A percentile compares a stretch with the other conserved stretches of the same genome.
Evolutionary conservation across 2,797 vertebrate genomes (phyloP).

Genomic region (Bradypus variegatus): DNA sequence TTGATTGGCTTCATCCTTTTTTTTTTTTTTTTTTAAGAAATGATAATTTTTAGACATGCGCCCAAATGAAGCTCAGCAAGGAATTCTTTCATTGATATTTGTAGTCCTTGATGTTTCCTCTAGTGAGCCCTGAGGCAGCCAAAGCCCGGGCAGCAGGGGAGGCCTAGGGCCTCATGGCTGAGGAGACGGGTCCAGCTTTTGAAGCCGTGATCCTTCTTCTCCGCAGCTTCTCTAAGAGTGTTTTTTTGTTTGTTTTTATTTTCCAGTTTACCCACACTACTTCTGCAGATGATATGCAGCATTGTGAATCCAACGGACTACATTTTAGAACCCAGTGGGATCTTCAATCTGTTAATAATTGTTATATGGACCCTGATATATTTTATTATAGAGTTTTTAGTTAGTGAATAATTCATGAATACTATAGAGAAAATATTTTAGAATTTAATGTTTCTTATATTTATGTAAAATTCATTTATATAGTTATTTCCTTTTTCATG

Average conservation of each 20-base stretch:
- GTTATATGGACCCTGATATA: slow-evolving; percentile 81
- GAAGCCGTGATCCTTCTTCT: not conserved
- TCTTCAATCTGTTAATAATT: slow-evolving; percentile 73
- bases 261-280: slow-evolving; percentile 94
- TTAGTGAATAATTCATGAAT: slow-evolving; percentile 79
- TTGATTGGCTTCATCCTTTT: too few species aligned
- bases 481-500: too few species aligned
- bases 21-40: not conserved
- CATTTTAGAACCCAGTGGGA: slow-evolving; percentile 70
- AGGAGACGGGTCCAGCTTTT: not conserved
- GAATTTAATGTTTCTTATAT: slow-evolving; percentile 90
- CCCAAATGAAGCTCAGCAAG: not conserved
- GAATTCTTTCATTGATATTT: not conserved
- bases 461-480: slow-evolving; percentile 84
- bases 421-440: slow-evolving; percentile 87
- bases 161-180: too few species aligned
- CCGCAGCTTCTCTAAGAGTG: rapidly evolving
- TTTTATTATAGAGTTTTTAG: slow-evolving; percentile 88
- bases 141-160: rapidly evolving
- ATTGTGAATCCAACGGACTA: slow-evolving; percentile 70
- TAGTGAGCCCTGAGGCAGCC: not conserved
- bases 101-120: not conserved
- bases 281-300: slow-evolving; percentile 89
- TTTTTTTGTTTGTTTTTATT: slow-evolving; percentile 14
- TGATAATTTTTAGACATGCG: not conserved